phyloP scores from a whole-genome alignment of 1,140 invertebrate genomes.

The Drosophila malerkotliana region DNA sequence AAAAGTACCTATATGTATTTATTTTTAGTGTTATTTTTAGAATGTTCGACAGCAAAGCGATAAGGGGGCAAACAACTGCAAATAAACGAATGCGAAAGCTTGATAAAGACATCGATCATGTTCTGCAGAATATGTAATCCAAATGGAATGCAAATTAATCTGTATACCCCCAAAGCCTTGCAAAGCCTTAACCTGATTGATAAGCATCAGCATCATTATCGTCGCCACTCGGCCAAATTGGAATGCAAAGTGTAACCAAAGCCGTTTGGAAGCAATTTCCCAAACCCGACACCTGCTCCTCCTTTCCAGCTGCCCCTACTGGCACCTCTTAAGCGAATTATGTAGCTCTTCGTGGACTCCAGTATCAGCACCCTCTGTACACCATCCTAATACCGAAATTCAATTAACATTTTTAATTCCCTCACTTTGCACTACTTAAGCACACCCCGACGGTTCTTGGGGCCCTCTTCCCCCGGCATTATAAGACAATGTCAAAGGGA shows the following conservation, averaged over 20 bases:
- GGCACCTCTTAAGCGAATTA: constrained; percentile 25
- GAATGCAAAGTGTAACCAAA: constrained; percentile 36
- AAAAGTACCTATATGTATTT: constrained; percentile 2
- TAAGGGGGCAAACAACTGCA: constrained; percentile 3
- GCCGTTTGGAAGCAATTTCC: constrained; percentile 18
- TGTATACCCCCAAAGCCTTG: constrained; percentile 24
- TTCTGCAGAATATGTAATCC: neutral
- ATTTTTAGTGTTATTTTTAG: constrained; percentile 53
- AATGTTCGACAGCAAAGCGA: constrained; percentile 1
- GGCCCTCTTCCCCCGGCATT: too few relatives aligned
- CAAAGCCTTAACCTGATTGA: constrained; percentile 42
- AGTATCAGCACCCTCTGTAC: constrained; percentile 2
- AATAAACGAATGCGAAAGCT: constrained; percentile 14
- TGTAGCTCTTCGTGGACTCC: constrained; percentile 10
- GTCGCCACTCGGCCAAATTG: constrained; percentile 30
- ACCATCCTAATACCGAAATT: constrained; percentile 15
- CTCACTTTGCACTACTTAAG: constrained; percentile 36
- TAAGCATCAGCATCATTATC: constrained; percentile 16
- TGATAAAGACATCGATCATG: constrained; percentile 43
- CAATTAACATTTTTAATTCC: constrained; percentile 50
- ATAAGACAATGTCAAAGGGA: constrained; percentile 1
- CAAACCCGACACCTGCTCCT: constrained; percentile 12
- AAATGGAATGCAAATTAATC: constrained; percentile 46
- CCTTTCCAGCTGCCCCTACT: neutral
- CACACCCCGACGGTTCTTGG: constrained; percentile 4